These are phyloP conservation scores for Mugil cephalus DNA, from an alignment of 2,113 vertebrate genomes.

Conservation along the genomic window DNA sequence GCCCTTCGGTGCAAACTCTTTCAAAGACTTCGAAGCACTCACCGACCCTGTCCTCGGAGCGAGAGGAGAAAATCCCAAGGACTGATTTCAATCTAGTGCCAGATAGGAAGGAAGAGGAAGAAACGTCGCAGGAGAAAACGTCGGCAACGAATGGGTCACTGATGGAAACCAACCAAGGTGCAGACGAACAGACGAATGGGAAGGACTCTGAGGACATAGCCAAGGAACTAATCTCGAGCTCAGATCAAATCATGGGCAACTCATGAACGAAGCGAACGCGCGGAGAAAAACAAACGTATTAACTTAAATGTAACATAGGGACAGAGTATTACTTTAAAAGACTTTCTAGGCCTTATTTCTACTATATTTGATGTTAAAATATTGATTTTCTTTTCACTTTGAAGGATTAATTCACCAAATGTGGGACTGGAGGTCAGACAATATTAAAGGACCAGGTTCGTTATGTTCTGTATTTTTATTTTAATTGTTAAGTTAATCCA, in stretches of 20 bases:
- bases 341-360: conserved; percentile 74
- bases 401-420: conserved; percentile 40
- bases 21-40: conserved; percentile 68
- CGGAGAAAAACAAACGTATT: background rate
- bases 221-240: conserved; percentile 52
- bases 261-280: conserved; percentile 46
- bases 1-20: conserved; percentile 44
- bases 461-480: background rate
- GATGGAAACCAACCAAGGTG: conserved; percentile 18
- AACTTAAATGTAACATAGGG: conserved; percentile 49
- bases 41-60: conserved; percentile 51
- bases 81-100: conserved; percentile 72
- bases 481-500: background rate
- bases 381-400: conserved; percentile 53
- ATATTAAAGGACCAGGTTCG: conserved; percentile 16
- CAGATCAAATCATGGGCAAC: conserved; percentile 38
- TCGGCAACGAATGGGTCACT: conserved; percentile 35
- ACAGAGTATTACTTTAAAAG: conserved; percentile 48
- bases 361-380: conserved; percentile 60
- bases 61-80: conserved; percentile 79
- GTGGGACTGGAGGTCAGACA: conserved; percentile 25
- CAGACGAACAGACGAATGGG: conserved; percentile 53
- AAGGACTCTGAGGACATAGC: conserved; percentile 67
- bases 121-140: conserved; percentile 21
- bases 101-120: conserved; percentile 45